Percentiles rank a stretch among this genome's conserved stretches.
phyloP scores from a whole-genome alignment of 2,113 vertebrate species.

The Patagioenas fasciata region DNA sequence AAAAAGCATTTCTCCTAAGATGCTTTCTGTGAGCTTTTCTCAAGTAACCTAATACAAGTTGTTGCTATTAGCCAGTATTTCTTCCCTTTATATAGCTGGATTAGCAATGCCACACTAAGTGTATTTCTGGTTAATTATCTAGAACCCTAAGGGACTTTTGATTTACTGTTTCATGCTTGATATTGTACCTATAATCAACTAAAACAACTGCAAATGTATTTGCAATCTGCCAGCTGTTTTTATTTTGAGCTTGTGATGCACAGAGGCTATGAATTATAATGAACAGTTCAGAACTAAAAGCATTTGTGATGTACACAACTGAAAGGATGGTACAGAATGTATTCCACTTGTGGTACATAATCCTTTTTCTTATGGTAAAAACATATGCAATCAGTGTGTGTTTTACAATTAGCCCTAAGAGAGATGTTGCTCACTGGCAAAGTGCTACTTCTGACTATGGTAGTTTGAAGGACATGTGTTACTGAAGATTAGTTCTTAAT shows the following conservation, averaged over 20 bases:
- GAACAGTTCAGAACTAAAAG: background rate
- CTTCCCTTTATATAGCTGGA: background rate
- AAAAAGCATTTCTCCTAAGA: background rate
- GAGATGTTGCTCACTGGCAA: background rate
- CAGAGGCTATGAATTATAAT: background rate
- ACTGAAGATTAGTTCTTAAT: background rate
- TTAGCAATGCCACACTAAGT: background rate
- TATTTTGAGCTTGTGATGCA: background rate
- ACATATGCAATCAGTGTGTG: background rate
- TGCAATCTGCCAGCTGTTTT: constrained; percentile 9
- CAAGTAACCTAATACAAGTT: background rate
- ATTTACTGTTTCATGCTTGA: background rate
- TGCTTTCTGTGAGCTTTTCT: background rate
- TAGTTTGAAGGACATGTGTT: background rate
- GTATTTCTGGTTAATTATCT: background rate
- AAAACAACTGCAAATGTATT: background rate
- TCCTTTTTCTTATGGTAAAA: background rate
- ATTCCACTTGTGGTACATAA: background rate
- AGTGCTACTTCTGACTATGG: background rate
- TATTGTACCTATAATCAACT: background rate
- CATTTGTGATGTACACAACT: background rate
- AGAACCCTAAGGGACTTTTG: background rate
- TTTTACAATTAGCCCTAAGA: background rate
- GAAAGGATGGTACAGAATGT: background rate
- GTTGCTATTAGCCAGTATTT: background rate